Evolutionary conservation across 2,888 invertebrate genomes (phyloP).

Genomic region (Nasonovia ribisnigri): DNA sequence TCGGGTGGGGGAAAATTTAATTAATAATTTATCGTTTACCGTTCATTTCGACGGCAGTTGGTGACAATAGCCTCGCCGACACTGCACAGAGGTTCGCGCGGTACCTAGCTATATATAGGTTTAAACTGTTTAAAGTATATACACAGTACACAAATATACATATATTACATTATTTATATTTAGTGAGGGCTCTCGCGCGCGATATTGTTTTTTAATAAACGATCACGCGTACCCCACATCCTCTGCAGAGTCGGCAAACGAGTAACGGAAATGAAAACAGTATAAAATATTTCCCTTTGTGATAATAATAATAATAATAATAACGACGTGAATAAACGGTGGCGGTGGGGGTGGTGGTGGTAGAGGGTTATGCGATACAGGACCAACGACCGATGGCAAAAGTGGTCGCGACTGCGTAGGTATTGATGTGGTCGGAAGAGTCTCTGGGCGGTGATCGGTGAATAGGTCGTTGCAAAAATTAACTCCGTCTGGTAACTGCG

Average conservation of each 20-base stretch:
- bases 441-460: background rate
- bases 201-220: slow-evolving; percentile 60
- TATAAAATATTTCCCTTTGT: slow-evolving; percentile 12
- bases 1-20: slow-evolving; percentile 36
- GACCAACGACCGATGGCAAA: background rate
- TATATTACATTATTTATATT: background rate
- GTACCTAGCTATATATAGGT: background rate
- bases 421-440: too few species aligned
- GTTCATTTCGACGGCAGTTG: slow-evolving; percentile 41
- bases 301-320: too few species aligned
- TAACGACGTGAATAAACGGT: background rate
- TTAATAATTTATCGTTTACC: slow-evolving; percentile 62
- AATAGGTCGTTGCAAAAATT: background rate
- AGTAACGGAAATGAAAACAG: slow-evolving; percentile 48
- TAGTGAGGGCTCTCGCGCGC: background rate
- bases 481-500: background rate
- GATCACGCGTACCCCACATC: background rate
- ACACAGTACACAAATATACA: background rate
- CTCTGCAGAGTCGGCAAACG: background rate
- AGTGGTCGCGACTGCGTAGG: background rate
- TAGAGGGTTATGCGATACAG: background rate
- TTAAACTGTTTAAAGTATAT: background rate
- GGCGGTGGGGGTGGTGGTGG: background rate
- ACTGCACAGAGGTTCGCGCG: background rate
- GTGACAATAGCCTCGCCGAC: slow-evolving; percentile 44